Evolutionary conservation across 2,797 vertebrate genomes (phyloP), one percentile per base, ranked within the genome.

Genomic region (Danio tinwini): DNA sequence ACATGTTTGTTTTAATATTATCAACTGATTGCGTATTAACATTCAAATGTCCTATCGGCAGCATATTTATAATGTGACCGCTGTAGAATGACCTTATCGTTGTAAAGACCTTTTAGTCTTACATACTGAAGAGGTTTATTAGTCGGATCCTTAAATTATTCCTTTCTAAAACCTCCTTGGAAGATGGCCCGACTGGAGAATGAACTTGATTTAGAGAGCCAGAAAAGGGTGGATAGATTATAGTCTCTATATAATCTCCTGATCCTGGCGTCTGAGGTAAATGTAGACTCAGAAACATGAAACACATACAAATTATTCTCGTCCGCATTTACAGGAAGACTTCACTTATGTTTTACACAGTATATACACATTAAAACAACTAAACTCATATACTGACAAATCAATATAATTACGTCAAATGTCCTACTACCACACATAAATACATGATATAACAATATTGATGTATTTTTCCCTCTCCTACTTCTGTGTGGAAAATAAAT

Each of bases 181-280:
- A 67, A 67, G 21, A 16, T 39, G 62, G 82, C 83, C 83, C 68
- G 73, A 88, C 88, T 86, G 84, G 79, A 82, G 86, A 88, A 70
- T 78, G 87, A 83, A 82, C 62, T 80, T 64, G 80, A 70, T 85
- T 88, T 78, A 89, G 84, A 84, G 85, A 88, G 88, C 88, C 89
- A 91, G 88, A 79, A 85, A 86, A 89, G 83, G 87, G 85, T 89
- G 61, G 52, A 83, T 59, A 90, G 90, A 91, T 92, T 92, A 91
- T 58, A 87, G 80, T 82, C 87, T 89, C 87, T 88, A 90, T 88
- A 90, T 85, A 91, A 88, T 81, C 65, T 84, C 78, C 86, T 92
- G 92, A 92, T 92, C 92, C 90, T 11, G 87, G 87, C 89, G 90
- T 93, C 91, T 92, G 90, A 90, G 87, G 88, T 90, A 92, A 90